phyloP scores from a whole-genome alignment of 2,888 invertebrate species.

The Exephanes ischioxanthus region DNA sequence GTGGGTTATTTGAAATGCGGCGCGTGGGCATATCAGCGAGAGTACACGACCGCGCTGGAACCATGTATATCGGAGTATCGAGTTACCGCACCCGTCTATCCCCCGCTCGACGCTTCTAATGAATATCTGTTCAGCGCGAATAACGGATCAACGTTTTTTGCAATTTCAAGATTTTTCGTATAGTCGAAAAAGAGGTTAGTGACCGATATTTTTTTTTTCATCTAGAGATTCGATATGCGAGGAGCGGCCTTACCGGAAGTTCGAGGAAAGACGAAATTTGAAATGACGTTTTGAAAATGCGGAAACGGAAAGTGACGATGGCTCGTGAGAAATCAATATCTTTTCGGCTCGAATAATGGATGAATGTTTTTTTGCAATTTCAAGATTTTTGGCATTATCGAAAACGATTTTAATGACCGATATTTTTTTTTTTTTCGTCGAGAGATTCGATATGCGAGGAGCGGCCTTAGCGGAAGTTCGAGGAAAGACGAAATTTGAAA shows the following conservation, averaged over 20 bases:
- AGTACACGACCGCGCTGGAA: constrained; percentile 10
- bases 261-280: not conserved
- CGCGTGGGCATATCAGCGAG: constrained; percentile 13
- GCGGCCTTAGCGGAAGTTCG: not conserved
- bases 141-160: not conserved
- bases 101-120: not conserved
- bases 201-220: not conserved
- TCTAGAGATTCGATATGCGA: not conserved
- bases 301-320: not conserved
- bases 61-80: constrained; percentile 27
- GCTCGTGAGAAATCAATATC: not conserved
- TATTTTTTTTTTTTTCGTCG: not conserved
- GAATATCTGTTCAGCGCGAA: not conserved
- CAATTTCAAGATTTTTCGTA: not conserved
- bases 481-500: not conserved
- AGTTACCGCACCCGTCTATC: not conserved
- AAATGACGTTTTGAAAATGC: not conserved
- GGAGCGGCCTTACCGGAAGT: not conserved
- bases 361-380: not conserved
- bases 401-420: not conserved
- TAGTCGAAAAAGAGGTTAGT: not conserved
- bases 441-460: not conserved
- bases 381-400: not conserved
- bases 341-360: not conserved
- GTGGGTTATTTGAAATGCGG: constrained; percentile 13